Percentiles rank a stretch among this genome's conserved stretches.
Conservation (phyloP, 2,113 vertebrate species). For the Poeciliopsis occidentalis region DNA sequence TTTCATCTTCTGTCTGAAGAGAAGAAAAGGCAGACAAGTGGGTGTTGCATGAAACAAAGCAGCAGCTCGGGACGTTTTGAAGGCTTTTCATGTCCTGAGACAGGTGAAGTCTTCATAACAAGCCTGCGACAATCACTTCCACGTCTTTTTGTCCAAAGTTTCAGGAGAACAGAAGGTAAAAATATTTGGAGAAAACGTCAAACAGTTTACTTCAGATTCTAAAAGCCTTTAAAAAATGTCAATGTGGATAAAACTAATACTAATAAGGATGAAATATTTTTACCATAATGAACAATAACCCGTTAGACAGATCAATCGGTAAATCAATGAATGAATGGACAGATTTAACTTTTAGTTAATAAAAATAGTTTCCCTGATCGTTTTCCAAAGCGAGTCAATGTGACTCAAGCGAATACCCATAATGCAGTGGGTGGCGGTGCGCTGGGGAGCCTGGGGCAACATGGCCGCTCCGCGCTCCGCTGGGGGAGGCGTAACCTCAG, state of each 20-base stretch:
- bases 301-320: too few relatives aligned
- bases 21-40: slow-evolving; percentile 42
- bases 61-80: slow-evolving; percentile 20
- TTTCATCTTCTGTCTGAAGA: slow-evolving; percentile 19
- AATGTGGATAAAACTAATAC: too few relatives aligned
- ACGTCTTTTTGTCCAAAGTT: neutral
- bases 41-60: slow-evolving; percentile 45
- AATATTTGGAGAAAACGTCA: neutral
- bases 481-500: slow-evolving; percentile 75
- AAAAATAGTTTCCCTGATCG: too few relatives aligned
- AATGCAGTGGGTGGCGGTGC: slow-evolving; percentile 80
- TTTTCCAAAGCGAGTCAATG: too few relatives aligned
- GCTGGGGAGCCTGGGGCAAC: slow-evolving; percentile 44
- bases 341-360: too few relatives aligned
- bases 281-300: too few relatives aligned
- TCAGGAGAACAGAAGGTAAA: neutral
- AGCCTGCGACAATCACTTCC: slow-evolving; percentile 32
- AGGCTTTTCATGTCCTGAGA: slow-evolving; percentile 52
- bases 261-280: too few relatives aligned
- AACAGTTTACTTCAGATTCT: neutral
- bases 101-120: slow-evolving; percentile 35
- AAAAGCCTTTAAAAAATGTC: too few relatives aligned
- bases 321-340: too few relatives aligned
- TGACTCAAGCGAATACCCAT: slow-evolving; percentile 79
- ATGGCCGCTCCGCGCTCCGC: slow-evolving; percentile 30